Evolutionary conservation across 1,140 invertebrate species (phyloP).

Genomic region (Arion vulgaris): DNA sequence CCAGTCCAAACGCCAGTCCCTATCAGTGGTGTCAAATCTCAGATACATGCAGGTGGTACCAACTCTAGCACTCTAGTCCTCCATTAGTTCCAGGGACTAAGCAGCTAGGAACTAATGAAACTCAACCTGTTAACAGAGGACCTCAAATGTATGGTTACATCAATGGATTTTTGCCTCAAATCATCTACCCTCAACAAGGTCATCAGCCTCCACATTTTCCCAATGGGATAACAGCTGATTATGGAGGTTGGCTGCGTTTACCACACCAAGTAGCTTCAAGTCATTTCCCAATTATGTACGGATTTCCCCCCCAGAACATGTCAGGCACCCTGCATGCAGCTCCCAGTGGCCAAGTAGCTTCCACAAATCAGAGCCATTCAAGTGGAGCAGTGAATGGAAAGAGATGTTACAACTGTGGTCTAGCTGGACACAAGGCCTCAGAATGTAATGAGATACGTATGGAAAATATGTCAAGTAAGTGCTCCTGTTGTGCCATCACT

Average conservation of each 20-base stretch:
- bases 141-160: neutral
- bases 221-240: conserved; percentile 25
- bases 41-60: neutral
- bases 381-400: conserved; percentile 59
- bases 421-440: conserved; percentile 82
- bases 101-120: neutral
- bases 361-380: neutral
- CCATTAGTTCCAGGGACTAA: conserved; percentile 5
- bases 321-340: neutral
- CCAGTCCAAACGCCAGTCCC: conserved; percentile 18
- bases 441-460: conserved; percentile 90
- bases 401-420: conserved; percentile 84
- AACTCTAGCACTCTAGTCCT: conserved; percentile 30
- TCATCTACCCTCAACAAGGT: conserved; percentile 12
- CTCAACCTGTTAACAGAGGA: neutral
- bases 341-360: neutral
- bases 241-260: neutral
- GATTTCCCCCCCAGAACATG: conserved; percentile 13
- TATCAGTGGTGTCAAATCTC: neutral
- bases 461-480: conserved; percentile 75
- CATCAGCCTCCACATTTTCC: conserved; percentile 28
- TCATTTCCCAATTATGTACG: conserved; percentile 24
- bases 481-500: too few species aligned
- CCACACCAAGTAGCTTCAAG: neutral
- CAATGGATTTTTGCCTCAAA: neutral